Evolutionary conservation across 2,113 vertebrate species (phyloP).

Genomic region (Megaleporinus macrocephalus): DNA sequence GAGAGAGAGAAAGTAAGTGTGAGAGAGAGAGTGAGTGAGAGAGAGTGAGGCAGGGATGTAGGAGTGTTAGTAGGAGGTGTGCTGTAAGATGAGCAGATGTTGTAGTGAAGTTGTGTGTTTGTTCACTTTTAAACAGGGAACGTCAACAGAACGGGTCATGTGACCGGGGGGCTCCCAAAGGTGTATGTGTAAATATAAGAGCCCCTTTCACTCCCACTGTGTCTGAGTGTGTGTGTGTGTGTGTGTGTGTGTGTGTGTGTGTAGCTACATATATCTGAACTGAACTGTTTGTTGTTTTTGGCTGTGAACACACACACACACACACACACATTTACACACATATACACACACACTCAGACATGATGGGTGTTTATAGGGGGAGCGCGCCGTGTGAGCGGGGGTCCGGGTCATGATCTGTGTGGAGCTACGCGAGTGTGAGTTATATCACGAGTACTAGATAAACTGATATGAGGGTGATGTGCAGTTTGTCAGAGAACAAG

Average conservation of each 20-base stretch:
- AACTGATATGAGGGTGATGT: slow-evolving; percentile 21
- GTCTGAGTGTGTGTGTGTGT: no score
- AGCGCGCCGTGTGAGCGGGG: not conserved
- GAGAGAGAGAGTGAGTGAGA: no score
- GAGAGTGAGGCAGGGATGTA: no score
- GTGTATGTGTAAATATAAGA: not conserved
- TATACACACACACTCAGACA: not conserved
- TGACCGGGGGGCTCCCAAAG: no score
- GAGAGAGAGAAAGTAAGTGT: no score
- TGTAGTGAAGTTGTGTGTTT: no score
- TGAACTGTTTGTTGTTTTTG: slow-evolving; percentile 42
- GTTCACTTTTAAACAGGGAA: no score
- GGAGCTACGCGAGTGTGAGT: not conserved
- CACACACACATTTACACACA: not conserved
- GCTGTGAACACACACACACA: slow-evolving; percentile 25
- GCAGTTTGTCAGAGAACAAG: slow-evolving; percentile 22
- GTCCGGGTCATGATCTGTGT: slow-evolving; percentile 30
- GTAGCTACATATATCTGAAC: slow-evolving; percentile 19
- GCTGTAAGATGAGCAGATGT: no score
- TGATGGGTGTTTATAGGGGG: not conserved
- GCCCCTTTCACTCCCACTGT: no score
- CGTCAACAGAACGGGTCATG: no score
- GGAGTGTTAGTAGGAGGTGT: no score
- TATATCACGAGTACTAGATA: slow-evolving; percentile 20
- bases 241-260: not conserved